Percentiles rank a stretch among this genome's conserved stretches.
Evolutionary conservation across 2,888 invertebrate species (phyloP).

Genomic region (Allacma fusca): DNA sequence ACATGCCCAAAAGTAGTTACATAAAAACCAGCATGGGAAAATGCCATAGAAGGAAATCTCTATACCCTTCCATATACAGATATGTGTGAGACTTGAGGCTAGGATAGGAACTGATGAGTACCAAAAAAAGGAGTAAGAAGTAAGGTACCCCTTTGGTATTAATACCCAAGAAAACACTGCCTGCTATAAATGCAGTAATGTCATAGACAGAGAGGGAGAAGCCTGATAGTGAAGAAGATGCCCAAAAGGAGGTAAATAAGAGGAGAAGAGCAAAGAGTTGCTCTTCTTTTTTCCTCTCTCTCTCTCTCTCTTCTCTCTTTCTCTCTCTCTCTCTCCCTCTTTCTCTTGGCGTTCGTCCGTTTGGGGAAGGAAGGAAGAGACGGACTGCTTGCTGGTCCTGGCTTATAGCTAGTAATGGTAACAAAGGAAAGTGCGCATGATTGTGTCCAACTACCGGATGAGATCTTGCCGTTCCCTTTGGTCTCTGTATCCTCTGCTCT

Average conservation of each 20-base stretch:
- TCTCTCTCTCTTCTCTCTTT: not conserved
- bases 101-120: not conserved
- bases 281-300: constrained; percentile 30
- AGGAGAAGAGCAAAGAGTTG: constrained; percentile 37
- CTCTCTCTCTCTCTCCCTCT: constrained; percentile 17
- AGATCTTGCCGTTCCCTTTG: constrained; percentile 28
- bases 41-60: no score
- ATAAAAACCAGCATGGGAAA: not conserved
- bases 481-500: constrained; percentile 1
- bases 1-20: not conserved
- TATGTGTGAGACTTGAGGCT: not conserved
- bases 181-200: constrained; percentile 12
- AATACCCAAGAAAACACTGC: constrained; percentile 7
- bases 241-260: constrained; percentile 38
- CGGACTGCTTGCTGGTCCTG: constrained; percentile 27
- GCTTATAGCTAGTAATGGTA: constrained; percentile 22
- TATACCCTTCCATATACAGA: not conserved
- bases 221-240: constrained; percentile 16
- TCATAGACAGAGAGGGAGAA: constrained; percentile 10
- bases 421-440: constrained; percentile 41
- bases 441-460: constrained; percentile 42
- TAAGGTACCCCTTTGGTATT: not conserved
- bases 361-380: constrained; percentile 37
- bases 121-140: not conserved
- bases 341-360: constrained; percentile 23